Evolutionary conservation across 2,888 invertebrate species (phyloP), one percentile per base, ranked within the genome.

Genomic region (Noctua fimbriata): DNA sequence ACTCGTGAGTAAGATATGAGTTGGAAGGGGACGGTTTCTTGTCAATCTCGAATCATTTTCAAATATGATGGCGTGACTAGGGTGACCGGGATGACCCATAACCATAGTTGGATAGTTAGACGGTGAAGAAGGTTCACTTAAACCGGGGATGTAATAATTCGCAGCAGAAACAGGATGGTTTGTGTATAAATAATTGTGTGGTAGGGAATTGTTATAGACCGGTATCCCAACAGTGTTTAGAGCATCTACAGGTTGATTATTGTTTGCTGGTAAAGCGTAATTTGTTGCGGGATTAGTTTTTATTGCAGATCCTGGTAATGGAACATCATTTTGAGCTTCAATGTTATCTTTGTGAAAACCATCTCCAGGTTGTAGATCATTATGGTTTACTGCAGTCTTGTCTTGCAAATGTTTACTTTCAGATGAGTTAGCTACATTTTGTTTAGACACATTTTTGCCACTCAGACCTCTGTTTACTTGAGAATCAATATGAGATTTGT

Each of bases 151-250:
- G 28, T 85, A 72, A 41, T 70, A 69, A 63, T 81, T 78, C 41
- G 73, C 41, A 1, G 79, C 44, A 4, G 84, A 66, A 32, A 58
- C 41, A 0, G 77, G 74, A 44, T 78, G 71, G 55, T 75, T 82
- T 18, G 55, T 65, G 55, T 72, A 76, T 55, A 78, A 41, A 69
- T 80, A 80, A 32, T 86, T 74, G 21, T 82, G 71, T 24, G 78
- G 12, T 60, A 83, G 36, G 58, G 82, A 69, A 73, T 87, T 86
- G 55, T 77, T 83, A 60, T 81, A 83, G 14, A 90, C 78, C 49
- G 89, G 89, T 82, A 89, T 80, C 18, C 89, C 89, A 36, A 89
- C 74, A 58, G 88, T 86, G 49, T 89, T 89, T 1, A 86, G 49
- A 76, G 86, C 71, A 66, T 89, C 85, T 47, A 74, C 55, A 14